Percentiles rank a stretch among this genome's conserved stretches.
Evolutionary conservation across 2,797 vertebrate genomes (phyloP).

Genomic region (Lepus oiostolus): DNA sequence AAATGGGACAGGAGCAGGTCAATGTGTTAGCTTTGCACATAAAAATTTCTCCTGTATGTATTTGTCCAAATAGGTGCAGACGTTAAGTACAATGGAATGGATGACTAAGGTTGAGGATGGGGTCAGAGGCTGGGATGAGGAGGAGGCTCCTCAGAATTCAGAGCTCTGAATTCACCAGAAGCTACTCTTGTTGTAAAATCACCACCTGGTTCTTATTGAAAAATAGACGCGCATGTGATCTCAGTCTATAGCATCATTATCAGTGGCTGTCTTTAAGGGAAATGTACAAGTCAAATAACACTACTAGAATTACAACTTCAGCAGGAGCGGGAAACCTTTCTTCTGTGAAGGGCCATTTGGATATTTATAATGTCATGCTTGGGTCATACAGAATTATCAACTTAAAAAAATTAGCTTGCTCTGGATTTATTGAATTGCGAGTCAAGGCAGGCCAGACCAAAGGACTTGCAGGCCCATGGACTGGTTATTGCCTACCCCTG

Average conservation of each 20-base stretch:
- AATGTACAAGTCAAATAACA: slow-evolving; percentile 64
- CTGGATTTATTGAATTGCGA: too few species aligned
- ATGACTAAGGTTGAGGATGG: not conserved
- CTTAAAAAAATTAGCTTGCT: too few species aligned
- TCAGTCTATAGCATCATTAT: not conserved
- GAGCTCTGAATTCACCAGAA: not conserved
- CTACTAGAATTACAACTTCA: slow-evolving; percentile 37
- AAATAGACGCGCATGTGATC: not conserved
- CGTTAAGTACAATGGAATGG: not conserved
- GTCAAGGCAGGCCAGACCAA: too few species aligned
- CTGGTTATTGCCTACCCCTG: too few species aligned
- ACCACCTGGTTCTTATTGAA: not conserved
- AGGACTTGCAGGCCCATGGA: too few species aligned
- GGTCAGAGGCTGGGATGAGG: not conserved
- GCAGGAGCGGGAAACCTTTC: not conserved
- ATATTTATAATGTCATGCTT: too few species aligned
- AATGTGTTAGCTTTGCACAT: not conserved
- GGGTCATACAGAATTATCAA: too few species aligned
- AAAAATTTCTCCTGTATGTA: not conserved
- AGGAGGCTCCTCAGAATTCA: not conserved
- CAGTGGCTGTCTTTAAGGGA: not conserved
- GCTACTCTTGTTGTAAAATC: not conserved
- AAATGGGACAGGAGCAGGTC: not conserved
- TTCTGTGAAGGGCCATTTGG: too few species aligned
- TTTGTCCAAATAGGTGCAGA: not conserved